phyloP scores from a whole-genome alignment of 2,797 vertebrate species.

The Halcyon chelicuti region DNA sequence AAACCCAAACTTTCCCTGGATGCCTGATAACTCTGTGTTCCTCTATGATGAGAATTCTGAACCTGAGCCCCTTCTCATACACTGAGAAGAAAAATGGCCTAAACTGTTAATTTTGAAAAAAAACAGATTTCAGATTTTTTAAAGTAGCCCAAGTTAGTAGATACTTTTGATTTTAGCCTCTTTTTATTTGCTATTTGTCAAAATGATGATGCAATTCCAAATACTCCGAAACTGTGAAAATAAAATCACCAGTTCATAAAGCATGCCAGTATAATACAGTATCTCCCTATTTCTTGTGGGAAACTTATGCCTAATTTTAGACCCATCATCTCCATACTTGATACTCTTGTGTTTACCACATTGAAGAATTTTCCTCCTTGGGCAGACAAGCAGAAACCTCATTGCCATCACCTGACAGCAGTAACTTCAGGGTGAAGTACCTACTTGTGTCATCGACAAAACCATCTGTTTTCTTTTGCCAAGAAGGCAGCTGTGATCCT shows the following conservation, averaged over 20 bases:
- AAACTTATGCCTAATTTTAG: neutral
- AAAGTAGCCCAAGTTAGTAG: neutral
- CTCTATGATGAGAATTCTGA: neutral
- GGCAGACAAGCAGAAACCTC: neutral
- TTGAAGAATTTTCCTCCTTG: neutral
- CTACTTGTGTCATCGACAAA: neutral
- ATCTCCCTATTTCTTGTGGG: neutral
- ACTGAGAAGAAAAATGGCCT: neutral
- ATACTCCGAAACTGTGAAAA: neutral
- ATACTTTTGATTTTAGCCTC: neutral
- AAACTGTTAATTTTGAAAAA: neutral
- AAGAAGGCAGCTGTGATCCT: neutral
- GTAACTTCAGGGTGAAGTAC: neutral
- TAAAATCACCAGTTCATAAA: fast-evolving
- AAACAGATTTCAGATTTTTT: neutral
- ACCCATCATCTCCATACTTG: neutral
- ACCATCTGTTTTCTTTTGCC: neutral
- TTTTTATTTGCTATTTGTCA: neutral
- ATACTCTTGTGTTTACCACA: neutral
- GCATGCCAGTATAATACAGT: neutral
- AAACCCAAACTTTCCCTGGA: neutral
- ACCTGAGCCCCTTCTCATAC: neutral
- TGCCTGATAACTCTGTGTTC: neutral
- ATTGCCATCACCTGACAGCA: neutral
- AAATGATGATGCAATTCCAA: neutral